phyloP scores from a whole-genome alignment of 1,140 invertebrate species.

The Drusus annulatus region DNA sequence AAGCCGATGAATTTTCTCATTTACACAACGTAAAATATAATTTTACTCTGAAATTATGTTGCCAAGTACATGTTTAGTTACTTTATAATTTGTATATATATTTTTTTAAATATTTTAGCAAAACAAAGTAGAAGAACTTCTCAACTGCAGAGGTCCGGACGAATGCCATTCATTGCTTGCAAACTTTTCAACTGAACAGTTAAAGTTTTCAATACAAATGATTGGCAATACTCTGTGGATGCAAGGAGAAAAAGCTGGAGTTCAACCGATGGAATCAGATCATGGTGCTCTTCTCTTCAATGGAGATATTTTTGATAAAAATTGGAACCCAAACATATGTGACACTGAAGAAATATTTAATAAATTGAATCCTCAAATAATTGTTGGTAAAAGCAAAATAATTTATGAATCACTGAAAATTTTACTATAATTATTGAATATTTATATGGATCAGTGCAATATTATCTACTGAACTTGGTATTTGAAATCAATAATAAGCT shows the following conservation, averaged over 20 bases:
- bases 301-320: constrained; percentile 69
- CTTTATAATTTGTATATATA: no score
- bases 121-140: constrained; percentile 59
- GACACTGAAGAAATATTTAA: constrained; percentile 49
- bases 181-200: constrained; percentile 1
- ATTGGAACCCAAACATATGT: constrained; percentile 42
- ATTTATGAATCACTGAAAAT: no score
- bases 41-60: no score
- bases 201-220: constrained; percentile 37
- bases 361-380: not conserved
- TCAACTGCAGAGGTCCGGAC: constrained; percentile 67
- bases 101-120: constrained; percentile 60
- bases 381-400: not conserved
- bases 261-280: constrained; percentile 66
- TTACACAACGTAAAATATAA: not conserved
- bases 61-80: no score
- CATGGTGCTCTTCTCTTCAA: constrained; percentile 66
- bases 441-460: no score
- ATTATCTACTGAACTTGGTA: no score
- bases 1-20: not conserved
- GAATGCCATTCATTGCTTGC: constrained; percentile 14
- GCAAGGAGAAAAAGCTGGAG: constrained; percentile 63
- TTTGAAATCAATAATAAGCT: no score
- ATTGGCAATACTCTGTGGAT: constrained; percentile 66
- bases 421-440: no score